Evolutionary conservation across 1,140 invertebrate species (phyloP).

Genomic region (Sycophila sp.): DNA sequence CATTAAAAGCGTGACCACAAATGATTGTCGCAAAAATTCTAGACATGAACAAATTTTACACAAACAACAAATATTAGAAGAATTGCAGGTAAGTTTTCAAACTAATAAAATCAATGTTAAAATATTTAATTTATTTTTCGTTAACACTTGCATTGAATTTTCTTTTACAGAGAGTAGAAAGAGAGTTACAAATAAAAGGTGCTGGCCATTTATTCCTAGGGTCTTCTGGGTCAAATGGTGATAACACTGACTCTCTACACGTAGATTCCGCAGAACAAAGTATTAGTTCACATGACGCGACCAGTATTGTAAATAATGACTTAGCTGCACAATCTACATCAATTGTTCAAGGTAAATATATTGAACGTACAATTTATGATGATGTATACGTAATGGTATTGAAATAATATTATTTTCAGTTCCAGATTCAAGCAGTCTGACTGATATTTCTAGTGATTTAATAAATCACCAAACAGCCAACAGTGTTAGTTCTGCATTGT

Average conservation of each 20-base stretch:
- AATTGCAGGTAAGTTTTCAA: slow-evolving; percentile 71
- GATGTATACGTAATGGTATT: no score
- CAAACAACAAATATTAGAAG: slow-evolving; percentile 82
- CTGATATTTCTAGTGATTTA: slow-evolving; percentile 50
- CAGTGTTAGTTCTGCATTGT: slow-evolving; percentile 45
- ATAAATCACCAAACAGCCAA: slow-evolving; percentile 54
- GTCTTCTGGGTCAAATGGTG: slow-evolving; percentile 39
- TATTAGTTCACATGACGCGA: slow-evolving; percentile 19
- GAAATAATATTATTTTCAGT: slow-evolving; percentile 7
- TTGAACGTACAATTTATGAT: not conserved
- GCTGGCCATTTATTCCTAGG: slow-evolving; percentile 63
- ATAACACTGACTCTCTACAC: not conserved
- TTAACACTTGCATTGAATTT: not conserved
- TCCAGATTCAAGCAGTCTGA: slow-evolving; percentile 21
- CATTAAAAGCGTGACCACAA: slow-evolving; percentile 31
- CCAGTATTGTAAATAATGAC: slow-evolving; percentile 56
- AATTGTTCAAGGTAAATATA: slow-evolving; percentile 46
- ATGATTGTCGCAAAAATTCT: slow-evolving; percentile 55
- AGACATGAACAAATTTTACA: slow-evolving; percentile 76
- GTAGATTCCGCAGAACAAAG: slow-evolving; percentile 1
- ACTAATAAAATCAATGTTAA: not conserved
- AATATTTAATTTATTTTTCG: not conserved
- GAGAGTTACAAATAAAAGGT: slow-evolving; percentile 77
- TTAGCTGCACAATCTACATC: slow-evolving; percentile 50
- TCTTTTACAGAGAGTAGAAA: slow-evolving; percentile 73